These are phyloP conservation scores for Druceiella hillmani DNA, from an alignment of 2,888 invertebrate species.

Conservation along the genomic window DNA sequence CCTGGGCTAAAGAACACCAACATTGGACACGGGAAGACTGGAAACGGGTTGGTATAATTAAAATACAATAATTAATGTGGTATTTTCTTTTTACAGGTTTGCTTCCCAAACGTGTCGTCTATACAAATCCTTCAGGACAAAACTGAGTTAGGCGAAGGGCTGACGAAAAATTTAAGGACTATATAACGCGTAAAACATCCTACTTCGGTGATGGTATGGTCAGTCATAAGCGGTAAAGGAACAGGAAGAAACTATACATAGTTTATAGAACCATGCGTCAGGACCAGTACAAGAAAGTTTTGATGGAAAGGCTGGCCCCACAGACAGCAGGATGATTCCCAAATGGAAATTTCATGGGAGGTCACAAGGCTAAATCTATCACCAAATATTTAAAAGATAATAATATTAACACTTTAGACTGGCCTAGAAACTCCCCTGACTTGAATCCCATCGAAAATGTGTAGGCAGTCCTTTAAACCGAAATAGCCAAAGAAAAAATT, in stretches of 20 bases:
- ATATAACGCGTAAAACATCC: slow-evolving; percentile 16
- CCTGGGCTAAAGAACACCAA: slow-evolving; percentile 2
- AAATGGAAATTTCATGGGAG: slow-evolving; percentile 4
- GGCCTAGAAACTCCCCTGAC: slow-evolving; percentile 21
- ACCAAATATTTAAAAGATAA: slow-evolving; percentile 7
- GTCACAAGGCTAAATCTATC: slow-evolving; percentile 7
- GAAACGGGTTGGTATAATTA: background rate
- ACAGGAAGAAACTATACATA: slow-evolving; percentile 20
- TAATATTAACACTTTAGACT: slow-evolving; percentile 11
- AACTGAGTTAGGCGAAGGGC: slow-evolving; percentile 9
- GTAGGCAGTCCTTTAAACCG: slow-evolving; percentile 20
- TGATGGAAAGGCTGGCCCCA: slow-evolving; percentile 15
- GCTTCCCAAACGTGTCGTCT: slow-evolving; percentile 1
- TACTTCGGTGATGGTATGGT: slow-evolving; percentile 18
- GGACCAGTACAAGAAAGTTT: slow-evolving; percentile 18
- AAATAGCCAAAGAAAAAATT: no score
- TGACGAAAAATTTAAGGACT: slow-evolving; percentile 9
- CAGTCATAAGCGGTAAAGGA: slow-evolving; percentile 18
- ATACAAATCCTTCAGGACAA: slow-evolving; percentile 5
- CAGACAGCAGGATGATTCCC: slow-evolving; percentile 6
- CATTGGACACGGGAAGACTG: slow-evolving; percentile 6
- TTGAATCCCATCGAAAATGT: slow-evolving; percentile 24
- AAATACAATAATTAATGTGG: slow-evolving; percentile 3
- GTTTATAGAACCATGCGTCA: slow-evolving; percentile 20
- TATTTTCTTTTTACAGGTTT: slow-evolving; percentile 5